Conservation (phyloP, 1,140 invertebrate species). For the Drosophila pruinosa region DNA sequence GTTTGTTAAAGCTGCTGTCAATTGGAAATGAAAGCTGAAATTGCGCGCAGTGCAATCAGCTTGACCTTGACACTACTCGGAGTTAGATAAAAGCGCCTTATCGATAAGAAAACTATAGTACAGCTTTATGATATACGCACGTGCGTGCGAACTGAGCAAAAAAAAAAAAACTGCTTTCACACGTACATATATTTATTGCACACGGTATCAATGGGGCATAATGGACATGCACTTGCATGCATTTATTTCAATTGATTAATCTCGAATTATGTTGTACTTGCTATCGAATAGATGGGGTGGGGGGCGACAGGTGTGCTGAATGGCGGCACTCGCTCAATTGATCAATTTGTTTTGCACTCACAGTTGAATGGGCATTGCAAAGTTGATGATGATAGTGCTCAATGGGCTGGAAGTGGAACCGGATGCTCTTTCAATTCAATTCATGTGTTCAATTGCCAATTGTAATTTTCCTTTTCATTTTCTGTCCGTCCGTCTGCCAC, state of each 20-base stretch:
- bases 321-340: slow-evolving; percentile 23
- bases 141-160: not conserved
- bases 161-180: not conserved
- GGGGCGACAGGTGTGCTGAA: not conserved
- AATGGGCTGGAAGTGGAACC: slow-evolving; percentile 45
- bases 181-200: not conserved
- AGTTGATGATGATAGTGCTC: slow-evolving; percentile 30
- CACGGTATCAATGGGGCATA: not conserved
- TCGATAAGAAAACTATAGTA: slow-evolving; percentile 27
- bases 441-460: slow-evolving; percentile 24
- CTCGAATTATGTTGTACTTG: slow-evolving; percentile 4
- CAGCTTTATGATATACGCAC: slow-evolving; percentile 6
- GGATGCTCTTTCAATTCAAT: slow-evolving; percentile 43
- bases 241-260: slow-evolving; percentile 10
- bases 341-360: slow-evolving; percentile 42
- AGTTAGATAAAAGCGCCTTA: slow-evolving; percentile 16
- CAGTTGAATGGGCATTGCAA: slow-evolving; percentile 31
- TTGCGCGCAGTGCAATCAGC: slow-evolving; percentile 12
- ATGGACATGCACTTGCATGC: slow-evolving; percentile 1
- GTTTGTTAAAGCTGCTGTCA: not conserved
- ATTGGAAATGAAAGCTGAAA: slow-evolving; percentile 1
- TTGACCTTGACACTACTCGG: slow-evolving; percentile 23
- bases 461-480: slow-evolving; percentile 2
- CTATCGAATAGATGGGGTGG: not conserved
- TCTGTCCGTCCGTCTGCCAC: not conserved